phyloP scores from a whole-genome alignment of 2,888 invertebrate species.

The Margaritifera margaritifera region DNA sequence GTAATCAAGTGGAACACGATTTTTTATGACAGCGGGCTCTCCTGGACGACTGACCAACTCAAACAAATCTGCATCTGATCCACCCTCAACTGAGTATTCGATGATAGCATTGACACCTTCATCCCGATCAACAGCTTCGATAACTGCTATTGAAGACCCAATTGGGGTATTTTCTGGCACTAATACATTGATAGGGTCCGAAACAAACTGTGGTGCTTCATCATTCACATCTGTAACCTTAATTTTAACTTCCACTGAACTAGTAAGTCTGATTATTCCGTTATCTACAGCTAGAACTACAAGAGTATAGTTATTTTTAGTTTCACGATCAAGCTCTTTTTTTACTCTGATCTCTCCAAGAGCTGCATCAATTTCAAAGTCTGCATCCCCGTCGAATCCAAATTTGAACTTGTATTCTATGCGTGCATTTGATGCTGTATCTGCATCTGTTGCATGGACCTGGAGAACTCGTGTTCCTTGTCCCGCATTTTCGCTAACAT shows the following conservation, averaged over 20 bases:
- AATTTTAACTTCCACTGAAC: constrained; percentile 84
- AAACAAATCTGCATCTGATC: constrained; percentile 87
- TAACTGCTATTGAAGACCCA: constrained; percentile 92
- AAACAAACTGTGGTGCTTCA: constrained; percentile 91
- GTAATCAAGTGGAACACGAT: constrained; percentile 93
- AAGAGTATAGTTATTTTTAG: constrained; percentile 87
- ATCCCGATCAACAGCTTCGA: constrained; percentile 93
- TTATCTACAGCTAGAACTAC: constrained; percentile 92
- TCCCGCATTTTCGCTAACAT: constrained; percentile 91
- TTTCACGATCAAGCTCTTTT: constrained; percentile 92
- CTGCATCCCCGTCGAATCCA: constrained; percentile 82
- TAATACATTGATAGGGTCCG: constrained; percentile 89
- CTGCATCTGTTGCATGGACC: constrained; percentile 91
- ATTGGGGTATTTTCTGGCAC: constrained; percentile 97
- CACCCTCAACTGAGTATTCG: constrained; percentile 93
- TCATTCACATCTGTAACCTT: constrained; percentile 97
- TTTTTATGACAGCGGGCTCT: constrained; percentile 86
- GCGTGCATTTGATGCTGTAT: constrained; percentile 89
- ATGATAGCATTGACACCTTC: constrained; percentile 93
- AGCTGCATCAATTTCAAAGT: constrained; percentile 92
- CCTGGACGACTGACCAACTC: constrained; percentile 79
- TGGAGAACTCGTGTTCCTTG: constrained; percentile 92
- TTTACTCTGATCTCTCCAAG: constrained; percentile 93
- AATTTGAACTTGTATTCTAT: constrained; percentile 80
- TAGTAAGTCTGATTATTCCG: constrained; percentile 80